Conservation (phyloP, 2,113 vertebrate species). For the Elgaria multicarinata region DNA sequence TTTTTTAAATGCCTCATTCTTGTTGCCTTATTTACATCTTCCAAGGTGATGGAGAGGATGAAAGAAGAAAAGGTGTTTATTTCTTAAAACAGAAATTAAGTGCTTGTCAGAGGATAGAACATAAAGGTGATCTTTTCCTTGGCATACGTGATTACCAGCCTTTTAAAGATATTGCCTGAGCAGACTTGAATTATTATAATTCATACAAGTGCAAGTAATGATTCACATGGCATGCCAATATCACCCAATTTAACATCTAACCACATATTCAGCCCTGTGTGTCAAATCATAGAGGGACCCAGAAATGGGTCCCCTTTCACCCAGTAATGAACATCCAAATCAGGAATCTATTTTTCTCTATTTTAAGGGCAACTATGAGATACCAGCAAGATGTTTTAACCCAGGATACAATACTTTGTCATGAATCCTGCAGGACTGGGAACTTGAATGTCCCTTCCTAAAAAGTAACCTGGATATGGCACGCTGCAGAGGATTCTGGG, state of each 20-base stretch:
- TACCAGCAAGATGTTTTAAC: no score
- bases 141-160: neutral
- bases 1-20: neutral
- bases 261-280: neutral
- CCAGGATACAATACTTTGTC: neutral
- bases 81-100: neutral
- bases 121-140: neutral
- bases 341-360: neutral
- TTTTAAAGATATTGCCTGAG: neutral
- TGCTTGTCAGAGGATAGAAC: neutral
- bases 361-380: neutral
- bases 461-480: neutral
- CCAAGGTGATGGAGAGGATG: neutral
- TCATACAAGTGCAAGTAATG: neutral
- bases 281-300: neutral
- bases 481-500: neutral
- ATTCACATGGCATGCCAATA: neutral
- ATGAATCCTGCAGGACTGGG: no score
- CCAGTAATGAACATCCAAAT: neutral
- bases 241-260: neutral
- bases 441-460: neutral
- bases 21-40: neutral
- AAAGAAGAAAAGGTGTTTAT: neutral
- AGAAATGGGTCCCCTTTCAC: neutral
- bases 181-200: neutral